Conservation (phyloP, 92 coral and sea anemone species). For the Diadumene lineata region DNA sequence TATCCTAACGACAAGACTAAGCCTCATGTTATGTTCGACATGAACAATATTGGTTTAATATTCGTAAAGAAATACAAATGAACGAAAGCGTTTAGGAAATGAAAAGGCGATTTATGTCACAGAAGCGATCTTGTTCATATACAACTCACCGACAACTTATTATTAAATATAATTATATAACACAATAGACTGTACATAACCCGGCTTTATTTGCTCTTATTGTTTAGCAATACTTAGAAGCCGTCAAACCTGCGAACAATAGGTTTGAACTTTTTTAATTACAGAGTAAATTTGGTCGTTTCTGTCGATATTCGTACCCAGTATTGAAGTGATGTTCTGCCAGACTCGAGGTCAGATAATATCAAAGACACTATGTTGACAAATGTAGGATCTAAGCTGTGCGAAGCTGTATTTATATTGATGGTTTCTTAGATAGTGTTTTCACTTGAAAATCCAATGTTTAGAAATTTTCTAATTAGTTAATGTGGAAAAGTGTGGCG, state of each 20-base stretch:
- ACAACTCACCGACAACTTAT: background rate
- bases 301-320: too few species aligned
- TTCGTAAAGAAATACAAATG: slow-evolving; percentile 2
- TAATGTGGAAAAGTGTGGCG: background rate
- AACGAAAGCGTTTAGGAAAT: slow-evolving; percentile 10
- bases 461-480: slow-evolving; percentile 2
- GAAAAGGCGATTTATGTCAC: slow-evolving; percentile 31
- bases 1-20: slow-evolving; percentile 2
- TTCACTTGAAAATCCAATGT: background rate
- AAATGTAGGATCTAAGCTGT: slow-evolving; percentile 8
- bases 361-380: slow-evolving; percentile 9
- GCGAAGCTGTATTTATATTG: slow-evolving; percentile 5
- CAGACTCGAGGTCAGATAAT: slow-evolving; percentile 22
- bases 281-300: background rate
- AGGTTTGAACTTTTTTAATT: slow-evolving; percentile 21
- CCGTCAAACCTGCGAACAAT: slow-evolving; percentile 16
- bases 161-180: slow-evolving; percentile 19
- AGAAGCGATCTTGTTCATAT: slow-evolving; percentile 24
- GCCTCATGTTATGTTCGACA: background rate
- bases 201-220: slow-evolving; percentile 20
- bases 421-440: slow-evolving; percentile 6
- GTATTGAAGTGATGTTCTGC: background rate
- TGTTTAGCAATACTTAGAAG: slow-evolving; percentile 12
- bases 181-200: slow-evolving; percentile 25
- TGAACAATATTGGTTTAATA: background rate